Conservation (phyloP, 2,888 invertebrate species). For the Apamea epomidion region DNA sequence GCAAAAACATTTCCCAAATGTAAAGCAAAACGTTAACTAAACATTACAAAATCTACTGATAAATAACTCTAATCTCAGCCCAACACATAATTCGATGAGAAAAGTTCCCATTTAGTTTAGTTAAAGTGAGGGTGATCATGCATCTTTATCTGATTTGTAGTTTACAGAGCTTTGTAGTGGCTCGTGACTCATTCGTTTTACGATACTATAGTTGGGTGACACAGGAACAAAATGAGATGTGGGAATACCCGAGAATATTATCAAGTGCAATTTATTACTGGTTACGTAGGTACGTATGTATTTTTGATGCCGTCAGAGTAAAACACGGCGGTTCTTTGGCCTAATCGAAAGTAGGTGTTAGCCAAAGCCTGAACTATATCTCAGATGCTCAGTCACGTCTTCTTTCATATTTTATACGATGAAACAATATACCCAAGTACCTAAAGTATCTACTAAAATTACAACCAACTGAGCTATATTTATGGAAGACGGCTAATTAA, state of each 20-base stretch:
- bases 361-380: neutral
- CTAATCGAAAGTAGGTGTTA: too few species aligned
- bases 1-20: neutral
- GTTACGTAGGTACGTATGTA: neutral
- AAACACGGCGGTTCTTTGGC: neutral
- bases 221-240: conserved; percentile 3
- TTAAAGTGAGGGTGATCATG: conserved; percentile 41
- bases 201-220: neutral
- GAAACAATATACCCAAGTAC: conserved; percentile 17
- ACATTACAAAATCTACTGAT: neutral
- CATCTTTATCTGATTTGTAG: conserved; percentile 58
- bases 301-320: neutral
- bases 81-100: conserved; percentile 48
- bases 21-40: neutral
- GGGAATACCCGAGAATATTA: neutral
- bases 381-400: neutral
- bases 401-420: conserved; percentile 17
- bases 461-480: conserved; percentile 44
- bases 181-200: conserved; percentile 40
- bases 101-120: conserved; percentile 51
- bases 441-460: conserved; percentile 40
- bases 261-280: conserved; percentile 7
- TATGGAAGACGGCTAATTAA: conserved; percentile 52
- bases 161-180: conserved; percentile 12
- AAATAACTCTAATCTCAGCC: conserved; percentile 36